These are phyloP conservation scores for Epinephelus cyanopodus DNA, from an alignment of 2,113 vertebrate species.

Conservation along the genomic window DNA sequence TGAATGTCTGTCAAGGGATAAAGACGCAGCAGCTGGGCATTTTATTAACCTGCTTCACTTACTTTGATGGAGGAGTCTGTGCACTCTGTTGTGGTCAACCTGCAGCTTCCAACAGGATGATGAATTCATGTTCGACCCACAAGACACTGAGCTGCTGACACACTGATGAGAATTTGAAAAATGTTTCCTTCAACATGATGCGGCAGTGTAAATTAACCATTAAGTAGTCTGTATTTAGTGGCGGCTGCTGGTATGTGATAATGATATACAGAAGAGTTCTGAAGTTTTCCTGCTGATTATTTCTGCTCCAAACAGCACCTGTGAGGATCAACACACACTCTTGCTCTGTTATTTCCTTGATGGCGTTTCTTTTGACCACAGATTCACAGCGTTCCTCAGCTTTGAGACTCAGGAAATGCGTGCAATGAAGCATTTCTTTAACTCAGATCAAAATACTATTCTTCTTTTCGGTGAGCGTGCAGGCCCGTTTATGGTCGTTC, in stretches of 20 bases:
- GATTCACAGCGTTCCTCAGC: neutral
- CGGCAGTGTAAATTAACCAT: neutral
- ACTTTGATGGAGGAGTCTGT: neutral
- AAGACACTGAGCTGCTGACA: neutral
- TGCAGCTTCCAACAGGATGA: slow-evolving; percentile 3
- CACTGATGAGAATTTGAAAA: neutral
- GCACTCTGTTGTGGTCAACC: neutral
- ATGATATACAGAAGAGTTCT: neutral
- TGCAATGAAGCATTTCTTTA: slow-evolving; percentile 41
- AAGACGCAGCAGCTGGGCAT: slow-evolving; percentile 21
- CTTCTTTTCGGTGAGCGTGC: slow-evolving; percentile 25
- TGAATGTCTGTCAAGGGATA: slow-evolving; percentile 31
- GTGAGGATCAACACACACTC: neutral
- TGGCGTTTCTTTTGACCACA: neutral
- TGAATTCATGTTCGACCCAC: neutral
- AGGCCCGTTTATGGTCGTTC: slow-evolving; percentile 44
- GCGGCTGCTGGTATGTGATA: neutral
- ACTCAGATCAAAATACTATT: slow-evolving; percentile 25
- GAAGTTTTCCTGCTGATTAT: neutral
- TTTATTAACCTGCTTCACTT: slow-evolving; percentile 28
- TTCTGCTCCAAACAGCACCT: slow-evolving; percentile 12
- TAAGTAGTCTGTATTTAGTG: neutral
- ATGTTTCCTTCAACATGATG: neutral
- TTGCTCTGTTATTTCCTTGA: neutral
- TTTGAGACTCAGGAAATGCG: slow-evolving; percentile 30